These are phyloP conservation scores for Strix aluco DNA, from an alignment of 2,113 vertebrate genomes.

Conservation along the genomic window DNA sequence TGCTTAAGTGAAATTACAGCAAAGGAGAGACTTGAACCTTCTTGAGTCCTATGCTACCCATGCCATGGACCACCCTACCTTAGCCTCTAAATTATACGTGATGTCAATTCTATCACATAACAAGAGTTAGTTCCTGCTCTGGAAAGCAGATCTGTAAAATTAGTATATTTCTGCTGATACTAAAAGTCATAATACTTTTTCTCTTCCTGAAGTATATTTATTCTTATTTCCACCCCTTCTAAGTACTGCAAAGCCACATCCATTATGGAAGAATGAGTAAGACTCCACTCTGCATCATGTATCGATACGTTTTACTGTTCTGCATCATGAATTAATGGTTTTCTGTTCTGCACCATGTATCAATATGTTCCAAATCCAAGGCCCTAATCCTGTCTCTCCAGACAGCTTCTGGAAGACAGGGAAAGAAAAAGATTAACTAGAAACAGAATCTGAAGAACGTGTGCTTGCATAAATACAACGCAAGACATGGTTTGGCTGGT, in stretches of 20 bases:
- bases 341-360: neutral
- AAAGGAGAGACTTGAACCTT: neutral
- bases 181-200: neutral
- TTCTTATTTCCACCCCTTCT: neutral
- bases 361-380: neutral
- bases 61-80: neutral
- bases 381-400: neutral
- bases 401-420: neutral
- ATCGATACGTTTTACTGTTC: neutral
- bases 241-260: neutral
- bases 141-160: neutral
- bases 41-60: neutral
- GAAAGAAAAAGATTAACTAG: constrained; percentile 18
- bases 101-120: neutral
- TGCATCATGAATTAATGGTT: neutral
- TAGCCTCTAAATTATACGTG: neutral
- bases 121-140: neutral
- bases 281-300: neutral
- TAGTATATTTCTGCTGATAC: neutral
- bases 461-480: neutral
- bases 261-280: neutral
- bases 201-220: neutral
- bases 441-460: neutral
- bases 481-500: neutral
- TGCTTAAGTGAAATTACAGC: neutral